Evolutionary conservation across 2,797 vertebrate genomes (phyloP).

Genomic region (Chloroceryle inda): DNA sequence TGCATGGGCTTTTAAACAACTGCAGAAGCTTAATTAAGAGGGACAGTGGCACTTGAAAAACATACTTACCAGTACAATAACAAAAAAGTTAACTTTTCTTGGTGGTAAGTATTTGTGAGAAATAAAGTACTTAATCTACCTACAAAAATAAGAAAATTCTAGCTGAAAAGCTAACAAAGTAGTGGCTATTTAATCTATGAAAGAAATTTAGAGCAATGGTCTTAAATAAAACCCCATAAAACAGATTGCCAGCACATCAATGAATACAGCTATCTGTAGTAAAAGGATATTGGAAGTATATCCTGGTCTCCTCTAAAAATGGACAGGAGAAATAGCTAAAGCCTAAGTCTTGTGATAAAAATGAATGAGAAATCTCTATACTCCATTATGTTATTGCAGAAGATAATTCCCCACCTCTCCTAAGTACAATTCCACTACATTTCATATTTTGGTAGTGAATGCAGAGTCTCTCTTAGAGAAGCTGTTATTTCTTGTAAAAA

Average conservation of each 20-base stretch:
- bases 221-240: not conserved
- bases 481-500: slow-evolving; percentile 32
- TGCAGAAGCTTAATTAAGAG: not conserved
- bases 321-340: not conserved
- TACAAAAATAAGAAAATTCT: not conserved
- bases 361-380: not conserved
- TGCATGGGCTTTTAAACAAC: not conserved
- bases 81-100: not conserved
- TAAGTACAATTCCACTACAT: slow-evolving; percentile 15
- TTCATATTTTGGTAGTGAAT: not conserved
- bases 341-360: not conserved
- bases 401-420: not conserved
- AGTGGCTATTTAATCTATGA: not conserved
- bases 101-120: not conserved
- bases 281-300: not conserved
- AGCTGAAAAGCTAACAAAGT: not conserved
- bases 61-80: accelerated
- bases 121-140: not conserved
- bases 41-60: not conserved
- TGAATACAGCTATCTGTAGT: not conserved
- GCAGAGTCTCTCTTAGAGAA: not conserved
- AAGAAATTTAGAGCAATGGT: not conserved
- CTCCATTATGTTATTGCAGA: not conserved
- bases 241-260: not conserved
- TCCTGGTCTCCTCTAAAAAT: not conserved